Evolutionary conservation across 92 coral and sea anemone species (phyloP).

Genomic region (Micromussa lordhowensis): DNA sequence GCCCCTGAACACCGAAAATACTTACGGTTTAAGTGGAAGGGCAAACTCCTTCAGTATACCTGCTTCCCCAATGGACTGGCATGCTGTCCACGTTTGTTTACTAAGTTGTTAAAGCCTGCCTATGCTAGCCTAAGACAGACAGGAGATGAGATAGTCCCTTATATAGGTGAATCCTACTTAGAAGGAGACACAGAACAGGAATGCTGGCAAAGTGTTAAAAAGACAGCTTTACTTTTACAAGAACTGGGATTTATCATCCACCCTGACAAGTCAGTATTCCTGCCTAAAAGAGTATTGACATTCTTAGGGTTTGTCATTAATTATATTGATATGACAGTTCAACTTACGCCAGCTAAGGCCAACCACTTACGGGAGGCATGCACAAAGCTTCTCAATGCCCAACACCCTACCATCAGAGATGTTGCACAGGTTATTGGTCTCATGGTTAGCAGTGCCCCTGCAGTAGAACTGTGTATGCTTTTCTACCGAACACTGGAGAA

Average conservation of each 20-base stretch:
- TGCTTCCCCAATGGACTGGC: too few relatives aligned
- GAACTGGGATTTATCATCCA: conserved; percentile 45
- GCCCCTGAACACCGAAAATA: too few relatives aligned
- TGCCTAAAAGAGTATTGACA: background rate
- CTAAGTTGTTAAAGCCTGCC: too few relatives aligned
- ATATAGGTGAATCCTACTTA: too few relatives aligned
- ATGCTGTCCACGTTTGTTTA: too few relatives aligned
- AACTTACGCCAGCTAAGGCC: conserved; percentile 25
- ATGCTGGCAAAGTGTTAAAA: too few relatives aligned
- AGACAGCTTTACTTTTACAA: too few relatives aligned
- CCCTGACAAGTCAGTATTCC: conserved; percentile 34
- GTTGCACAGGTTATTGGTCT: conserved; percentile 43
- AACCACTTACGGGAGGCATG: background rate
- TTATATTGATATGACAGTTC: conserved; percentile 19
- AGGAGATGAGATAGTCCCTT: too few relatives aligned
- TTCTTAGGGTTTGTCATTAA: conserved; percentile 32
- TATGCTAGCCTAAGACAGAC: too few relatives aligned
- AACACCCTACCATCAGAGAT: background rate
- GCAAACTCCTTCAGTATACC: too few relatives aligned
- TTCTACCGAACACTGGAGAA: conserved; percentile 24
- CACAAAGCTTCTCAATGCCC: background rate
- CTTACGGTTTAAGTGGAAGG: too few relatives aligned
- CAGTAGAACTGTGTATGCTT: conserved; percentile 4
- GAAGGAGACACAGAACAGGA: too few relatives aligned
- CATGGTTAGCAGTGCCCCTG: conserved; percentile 16